phyloP scores from a whole-genome alignment of 1,140 invertebrate genomes.

The Samia ricini region DNA sequence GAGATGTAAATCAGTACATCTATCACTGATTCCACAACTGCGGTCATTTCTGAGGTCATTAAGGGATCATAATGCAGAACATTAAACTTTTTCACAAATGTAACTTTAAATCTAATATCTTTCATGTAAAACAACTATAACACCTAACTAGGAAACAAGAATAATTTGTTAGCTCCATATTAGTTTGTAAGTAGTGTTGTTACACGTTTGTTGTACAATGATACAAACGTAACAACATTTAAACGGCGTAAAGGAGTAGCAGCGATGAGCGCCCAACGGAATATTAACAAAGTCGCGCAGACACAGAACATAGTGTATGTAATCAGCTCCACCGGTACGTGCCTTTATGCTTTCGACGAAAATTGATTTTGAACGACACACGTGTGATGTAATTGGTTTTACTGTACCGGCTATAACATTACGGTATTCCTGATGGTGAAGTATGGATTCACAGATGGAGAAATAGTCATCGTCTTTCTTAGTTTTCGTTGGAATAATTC shows the following conservation, averaged over 20 bases:
- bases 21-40: too few species aligned
- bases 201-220: neutral
- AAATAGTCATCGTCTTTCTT: too few species aligned
- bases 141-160: neutral
- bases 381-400: neutral
- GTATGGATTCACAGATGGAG: too few species aligned
- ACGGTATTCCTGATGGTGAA: too few species aligned
- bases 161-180: neutral
- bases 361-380: conserved; percentile 4
- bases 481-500: too few species aligned
- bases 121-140: neutral
- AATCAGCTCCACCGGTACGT: conserved; percentile 3
- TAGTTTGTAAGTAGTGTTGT: neutral
- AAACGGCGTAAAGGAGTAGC: neutral
- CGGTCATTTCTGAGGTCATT: too few species aligned
- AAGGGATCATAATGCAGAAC: too few species aligned
- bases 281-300: neutral
- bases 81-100: too few species aligned
- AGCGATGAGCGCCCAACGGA: neutral
- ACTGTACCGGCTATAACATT: too few species aligned
- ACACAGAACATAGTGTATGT: neutral
- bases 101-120: too few species aligned
- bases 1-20: too few species aligned
- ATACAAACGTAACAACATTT: neutral
- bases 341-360: neutral